Base-by-base conservation (phyloP, 2,888 invertebrate genomes). In the Diaprepes abbreviatus region DNA sequence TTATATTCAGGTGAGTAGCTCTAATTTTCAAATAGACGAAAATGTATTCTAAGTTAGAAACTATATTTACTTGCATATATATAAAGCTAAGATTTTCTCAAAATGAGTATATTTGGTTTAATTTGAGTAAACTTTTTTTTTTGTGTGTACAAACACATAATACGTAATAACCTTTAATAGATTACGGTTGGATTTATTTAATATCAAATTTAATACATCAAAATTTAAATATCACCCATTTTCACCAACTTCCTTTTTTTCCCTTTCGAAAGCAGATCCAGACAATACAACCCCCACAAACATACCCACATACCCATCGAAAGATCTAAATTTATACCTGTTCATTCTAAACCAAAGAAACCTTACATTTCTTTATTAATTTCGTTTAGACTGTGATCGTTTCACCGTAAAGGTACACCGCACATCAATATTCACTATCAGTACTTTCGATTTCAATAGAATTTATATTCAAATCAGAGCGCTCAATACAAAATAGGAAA, bases 381-480 rank as follows among this genome's bases (percentile, higher is more conserved):
- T 24, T 24, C 5, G 24, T 5, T 43, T 43, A 43, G 19, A 43
- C 43, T 43, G 21, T 43, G 43, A 40, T 16, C 16, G 6, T 17
- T 40, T 6, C 7, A 16, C 5, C 5, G 5, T 24, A 45, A 45
- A 45, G 24, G 24, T 45, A 28, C 28, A 48, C 54, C n/a, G 54
- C 24, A 19, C 67, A 67, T 67, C 67, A 67, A 60, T 67, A 54
- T 60, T 54, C 58, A 21, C 24, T 58, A 64, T 55, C 66, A 57
- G 35, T 28, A 66, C 58, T 50, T 59, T 66, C 52, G 59, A 66
- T 67, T 64, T 64, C 60, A 54, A 65, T 65, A 48, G 65, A 69
- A 64, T 50, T 45, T 70, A 59, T 70, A 70, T 70, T 70, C 65
- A 70, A 70, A 70, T 70, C 70, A 52, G 64, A 45, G 10, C 33